Conservation (phyloP, 2,113 vertebrate genomes). For the Sinocyclocheilus grahami region DNA sequence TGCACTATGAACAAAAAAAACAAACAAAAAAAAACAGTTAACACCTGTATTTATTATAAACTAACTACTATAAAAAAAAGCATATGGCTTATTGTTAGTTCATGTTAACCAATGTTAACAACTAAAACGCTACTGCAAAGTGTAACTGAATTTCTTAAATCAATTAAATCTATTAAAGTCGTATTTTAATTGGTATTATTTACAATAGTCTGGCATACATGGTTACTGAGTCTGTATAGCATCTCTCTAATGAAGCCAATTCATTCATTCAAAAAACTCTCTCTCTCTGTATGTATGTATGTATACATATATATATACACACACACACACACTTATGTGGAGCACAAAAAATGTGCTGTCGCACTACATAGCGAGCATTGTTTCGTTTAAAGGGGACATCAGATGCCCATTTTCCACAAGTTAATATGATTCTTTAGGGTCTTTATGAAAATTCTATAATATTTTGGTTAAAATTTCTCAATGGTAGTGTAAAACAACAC, state of each 20-base stretch:
- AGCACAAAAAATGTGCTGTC: background rate
- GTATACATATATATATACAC: background rate
- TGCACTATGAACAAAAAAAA: background rate
- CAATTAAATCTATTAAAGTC: no score
- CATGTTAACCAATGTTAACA: background rate
- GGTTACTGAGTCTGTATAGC: background rate
- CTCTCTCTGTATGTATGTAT: no score
- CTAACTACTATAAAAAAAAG: background rate
- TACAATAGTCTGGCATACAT: background rate
- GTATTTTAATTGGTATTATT: background rate
- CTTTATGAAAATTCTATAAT: no score
- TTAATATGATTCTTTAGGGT: no score
- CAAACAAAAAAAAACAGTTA: no score
- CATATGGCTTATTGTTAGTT: background rate
- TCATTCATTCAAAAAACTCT: no score
- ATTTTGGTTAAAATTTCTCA: no score
- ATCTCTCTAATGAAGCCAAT: no score
- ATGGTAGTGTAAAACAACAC: no score
- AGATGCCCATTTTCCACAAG: no score
- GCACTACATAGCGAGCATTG: background rate
- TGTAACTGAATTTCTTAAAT: background rate
- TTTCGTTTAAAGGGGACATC: background rate
- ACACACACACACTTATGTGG: no score
- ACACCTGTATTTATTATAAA: background rate
- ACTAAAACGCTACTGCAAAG: background rate